Conservation (phyloP, 2,888 invertebrate genomes). For the Synanthedon vespiformis region DNA sequence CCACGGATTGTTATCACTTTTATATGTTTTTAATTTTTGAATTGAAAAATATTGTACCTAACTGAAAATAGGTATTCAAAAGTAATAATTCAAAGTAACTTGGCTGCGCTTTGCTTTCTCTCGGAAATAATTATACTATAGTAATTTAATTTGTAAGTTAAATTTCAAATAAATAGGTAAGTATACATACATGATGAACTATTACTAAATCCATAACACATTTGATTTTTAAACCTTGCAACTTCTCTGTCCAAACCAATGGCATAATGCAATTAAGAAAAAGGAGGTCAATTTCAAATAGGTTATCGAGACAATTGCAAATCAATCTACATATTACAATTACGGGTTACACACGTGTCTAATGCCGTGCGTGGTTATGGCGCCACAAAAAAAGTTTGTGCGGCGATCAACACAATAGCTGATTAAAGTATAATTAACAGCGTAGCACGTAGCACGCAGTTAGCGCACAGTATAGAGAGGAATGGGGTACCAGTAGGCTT, state of each 20-base stretch:
- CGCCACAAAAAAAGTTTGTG: constrained; percentile 2
- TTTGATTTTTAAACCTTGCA: no score
- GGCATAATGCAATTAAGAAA: background rate
- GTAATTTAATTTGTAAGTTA: no score
- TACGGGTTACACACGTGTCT: constrained; percentile 2
- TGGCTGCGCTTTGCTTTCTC: no score
- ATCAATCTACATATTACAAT: background rate
- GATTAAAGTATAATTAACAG: constrained; percentile 27
- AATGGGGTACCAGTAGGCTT: background rate
- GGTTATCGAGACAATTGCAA: background rate
- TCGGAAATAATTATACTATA: no score
- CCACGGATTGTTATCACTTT: no score
- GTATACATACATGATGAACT: no score
- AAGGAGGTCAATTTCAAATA: background rate
- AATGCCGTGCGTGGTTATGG: background rate
- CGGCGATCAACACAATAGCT: constrained; percentile 23
- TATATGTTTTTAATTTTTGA: no score
- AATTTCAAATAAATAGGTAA: no score
- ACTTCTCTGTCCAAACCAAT: background rate
- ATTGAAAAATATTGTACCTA: no score
- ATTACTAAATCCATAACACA: no score
- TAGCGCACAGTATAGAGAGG: constrained; percentile 5
- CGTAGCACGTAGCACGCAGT: constrained; percentile 17
- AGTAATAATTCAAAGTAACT: no score
- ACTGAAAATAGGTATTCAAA: no score